Base-by-base conservation (phyloP, 2,113 vertebrate species). In the Daubentonia madagascariensis region DNA sequence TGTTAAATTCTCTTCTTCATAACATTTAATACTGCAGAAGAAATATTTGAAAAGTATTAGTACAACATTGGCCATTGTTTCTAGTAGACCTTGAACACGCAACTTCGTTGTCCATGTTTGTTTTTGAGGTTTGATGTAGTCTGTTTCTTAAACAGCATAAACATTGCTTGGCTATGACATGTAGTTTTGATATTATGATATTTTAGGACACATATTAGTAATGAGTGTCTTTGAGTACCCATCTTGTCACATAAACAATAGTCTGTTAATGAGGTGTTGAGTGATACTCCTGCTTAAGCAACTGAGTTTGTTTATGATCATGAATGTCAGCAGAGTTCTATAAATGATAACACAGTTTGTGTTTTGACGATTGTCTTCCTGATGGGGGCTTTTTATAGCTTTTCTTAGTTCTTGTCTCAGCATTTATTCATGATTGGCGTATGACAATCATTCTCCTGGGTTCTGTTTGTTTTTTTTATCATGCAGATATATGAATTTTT, bases 381-480 rank as follows among this genome's bases (percentile, higher is more conserved):
- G 22, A 40, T 5, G 13, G 85, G 7, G 17, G 6, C 14, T 67
- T 12, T 52, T 30, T 8, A 43, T 87, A 57, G 52, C 35, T 59
- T 30, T 91, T 59, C 68, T 87, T 84, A 25, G 40, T 50, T 91
- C 45, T 61, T 93, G 5, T 52, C 32, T 88, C 59, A 20, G 25
- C 32, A 68, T 90, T 88, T 85, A 13, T 65, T 81, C 7, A 2
- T 80, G 93, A 97, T 61, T 97, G 96, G 54, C 86, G 93, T n/a
- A 32, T 89, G 72, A 61, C 83, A 93, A 81, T 96, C 57, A 84
- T 37, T 57, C 48, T 87, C 25, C 86, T 98, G n/a, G 28, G 8
- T 80, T 91, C 18, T 86, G 0, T 54, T 89, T 97, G 37, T 89
- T 68, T 83, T 89, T 92, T 96, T 3, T n/a, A 75, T 91, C 79